Evolutionary conservation across 2,888 invertebrate genomes (phyloP), one percentile per base, ranked within the genome.

Genomic region (Xanthorhoe spadicearia): DNA sequence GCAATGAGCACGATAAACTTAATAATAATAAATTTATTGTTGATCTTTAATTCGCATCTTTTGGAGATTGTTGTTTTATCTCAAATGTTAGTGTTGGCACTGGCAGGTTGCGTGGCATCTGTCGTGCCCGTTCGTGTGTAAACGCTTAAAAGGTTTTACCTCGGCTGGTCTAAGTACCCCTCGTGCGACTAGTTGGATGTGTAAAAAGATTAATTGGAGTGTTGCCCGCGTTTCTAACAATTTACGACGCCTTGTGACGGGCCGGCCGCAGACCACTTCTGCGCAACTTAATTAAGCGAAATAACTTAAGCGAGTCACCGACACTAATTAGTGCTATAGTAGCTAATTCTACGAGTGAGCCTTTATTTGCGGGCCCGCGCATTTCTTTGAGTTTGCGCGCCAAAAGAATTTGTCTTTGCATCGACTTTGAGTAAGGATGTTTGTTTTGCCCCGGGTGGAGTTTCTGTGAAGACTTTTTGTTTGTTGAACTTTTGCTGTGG

Each of bases 131-230:
- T 70, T 73, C 78, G 83, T 87, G 83, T 85, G 84, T 80, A 79
- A 80, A 77, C 78, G 83, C 77, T 82, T 83, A 85, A 84, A 87
- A 86, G 84, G 86, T 81, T 83, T 81, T 84, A 82, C 82, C 86
- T 84, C 81, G 75, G 81, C 78, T 79, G 79, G 84, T 84, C 85
- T 87, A 90, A 91, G 91, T 88, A 89, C 86, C 82, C 81, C 89
- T 86, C 90, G 88, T 86, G 86, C 84, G 85, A 86, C 88, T 89
- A 91, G 90, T 68, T 68, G 87, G 88, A 90, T 91, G 92, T 92
- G 90, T 92, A 91, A 90, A 92, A 92, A 93, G 92, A 93, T 93
- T 93, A 93, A 93, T 93, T 93, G 93, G 93, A 93, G 93, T 90
- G 91, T 85, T 86, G 85, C 88, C 81, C 87, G 84, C 83, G 84